Base-by-base conservation (phyloP, 2,888 invertebrate genomes). In the Geophilus truncorum region DNA sequence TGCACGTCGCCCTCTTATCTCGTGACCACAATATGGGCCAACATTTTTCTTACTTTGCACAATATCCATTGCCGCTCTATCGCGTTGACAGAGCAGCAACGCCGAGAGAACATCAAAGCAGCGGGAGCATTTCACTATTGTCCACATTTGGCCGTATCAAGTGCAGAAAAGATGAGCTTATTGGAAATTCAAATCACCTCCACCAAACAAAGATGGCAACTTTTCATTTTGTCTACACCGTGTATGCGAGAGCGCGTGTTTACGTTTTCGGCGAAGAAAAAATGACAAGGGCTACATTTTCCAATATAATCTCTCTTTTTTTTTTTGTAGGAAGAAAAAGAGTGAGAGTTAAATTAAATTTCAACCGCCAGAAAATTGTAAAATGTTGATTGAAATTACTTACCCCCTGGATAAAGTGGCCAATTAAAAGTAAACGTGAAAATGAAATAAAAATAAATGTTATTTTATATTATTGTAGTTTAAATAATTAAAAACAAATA, bases 131-230 rank as follows among this genome's bases (percentile, higher is more conserved):
- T 62, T 62, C 57, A 62, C 57, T 62, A 62, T 62, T 62, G 57
- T 62, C 57, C 57, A 62, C 57, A 62, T 62, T 62, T 62, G 57
- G 57, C 57, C 57, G 23, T 62, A 62, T 62, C 57, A 62, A 62
- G 57, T 62, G 57, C 57, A 62, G 57, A 62, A 62, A 62, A 62
- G 57, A 62, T 62, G 57, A 62, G 57, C 57, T 62, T 62, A 62
- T 62, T 62, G 57, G 57, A 62, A 62, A 62, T 62, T 62, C 57
- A 62, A 62, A 62, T 62, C 57, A 62, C 57, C 57, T 62, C 23
- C 57, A 62, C 57, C 57, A 62, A 51, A 62, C 57, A 62, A 62
- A 62, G 57, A 62, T 62, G 57, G 57, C 57, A 62, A 62, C 57
- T 62, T 62, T 62, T 62, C 57, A 62, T 62, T 62, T 62, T 62